Percentiles rank a stretch among this genome's conserved stretches.
Conservation (phyloP, 2,888 invertebrate species). For the Chrysolina americana region DNA sequence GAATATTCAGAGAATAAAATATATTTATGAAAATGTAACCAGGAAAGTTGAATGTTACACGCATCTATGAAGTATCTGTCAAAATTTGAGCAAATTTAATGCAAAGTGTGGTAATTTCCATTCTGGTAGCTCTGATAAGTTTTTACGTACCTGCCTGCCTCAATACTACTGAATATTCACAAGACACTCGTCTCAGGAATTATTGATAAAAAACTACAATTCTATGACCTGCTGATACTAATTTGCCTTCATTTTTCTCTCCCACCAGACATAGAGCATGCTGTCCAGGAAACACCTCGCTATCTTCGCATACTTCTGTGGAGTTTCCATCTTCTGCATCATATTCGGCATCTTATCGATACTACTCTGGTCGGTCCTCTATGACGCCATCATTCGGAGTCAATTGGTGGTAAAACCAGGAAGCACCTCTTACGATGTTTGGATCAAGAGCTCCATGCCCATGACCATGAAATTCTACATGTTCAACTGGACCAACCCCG, state of each 20-base stretch:
- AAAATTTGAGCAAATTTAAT: no score
- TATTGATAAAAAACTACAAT: no score
- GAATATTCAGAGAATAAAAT: no score
- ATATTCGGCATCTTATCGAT: slow-evolving; percentile 51
- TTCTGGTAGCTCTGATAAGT: no score
- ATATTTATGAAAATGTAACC: no score
- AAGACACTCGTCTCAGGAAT: no score
- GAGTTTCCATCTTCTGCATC: slow-evolving; percentile 46
- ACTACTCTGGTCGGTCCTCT: slow-evolving; percentile 49
- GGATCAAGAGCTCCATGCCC: slow-evolving; percentile 79
- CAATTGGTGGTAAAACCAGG: slow-evolving; percentile 76
- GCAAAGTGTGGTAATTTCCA: no score
- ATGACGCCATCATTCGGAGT: slow-evolving; percentile 52
- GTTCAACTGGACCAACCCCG: slow-evolving; percentile 87
- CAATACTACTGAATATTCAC: no score
- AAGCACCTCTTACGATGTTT: slow-evolving; percentile 77
- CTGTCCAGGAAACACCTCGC: slow-evolving; percentile 48
- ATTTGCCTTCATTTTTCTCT: not conserved
- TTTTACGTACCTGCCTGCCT: no score
- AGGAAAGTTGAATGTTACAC: no score
- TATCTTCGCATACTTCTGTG: slow-evolving; percentile 46
- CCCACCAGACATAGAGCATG: slow-evolving; percentile 45
- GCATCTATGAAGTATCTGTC: no score
- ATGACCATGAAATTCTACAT: slow-evolving; percentile 79
- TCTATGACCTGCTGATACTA: no score